Percentiles rank a stretch among this genome's conserved stretches.
Conservation (phyloP, 2,113 vertebrate genomes). For the Lethenteron camtschaticum region DNA sequence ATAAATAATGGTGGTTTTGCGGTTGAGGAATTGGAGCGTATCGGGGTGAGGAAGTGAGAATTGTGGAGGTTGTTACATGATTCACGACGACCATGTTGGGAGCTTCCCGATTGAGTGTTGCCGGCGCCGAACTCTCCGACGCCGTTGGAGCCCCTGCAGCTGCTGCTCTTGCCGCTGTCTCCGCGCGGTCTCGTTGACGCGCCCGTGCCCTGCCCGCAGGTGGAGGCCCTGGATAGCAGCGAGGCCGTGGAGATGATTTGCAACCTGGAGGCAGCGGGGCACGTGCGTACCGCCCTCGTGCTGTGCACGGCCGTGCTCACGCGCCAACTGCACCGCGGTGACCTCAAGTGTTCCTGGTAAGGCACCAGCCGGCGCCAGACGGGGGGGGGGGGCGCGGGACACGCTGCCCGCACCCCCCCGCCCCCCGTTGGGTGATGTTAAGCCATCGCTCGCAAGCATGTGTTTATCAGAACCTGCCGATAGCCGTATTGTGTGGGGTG, state of each 20-base stretch:
- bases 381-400: too few relatives aligned
- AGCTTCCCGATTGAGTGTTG: too few relatives aligned
- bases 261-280: conserved; percentile 80
- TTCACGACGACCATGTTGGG: too few relatives aligned
- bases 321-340: conserved; percentile 81
- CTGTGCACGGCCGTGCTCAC: conserved; percentile 90
- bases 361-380: conserved; percentile 12
- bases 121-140: too few relatives aligned
- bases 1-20: too few relatives aligned
- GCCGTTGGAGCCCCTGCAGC: too few relatives aligned
- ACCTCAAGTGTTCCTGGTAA: conserved; percentile 72
- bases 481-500: neutral
- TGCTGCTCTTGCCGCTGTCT: neutral
- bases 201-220: conserved; percentile 23
- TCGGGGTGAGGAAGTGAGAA: too few relatives aligned
- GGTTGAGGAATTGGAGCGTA: too few relatives aligned
- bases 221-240: conserved; percentile 74
- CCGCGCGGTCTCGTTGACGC: neutral
- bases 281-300: conserved; percentile 75
- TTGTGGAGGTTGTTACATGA: too few relatives aligned
- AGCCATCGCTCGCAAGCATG: neutral
- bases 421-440: neutral
- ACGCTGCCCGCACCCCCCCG: too few relatives aligned
- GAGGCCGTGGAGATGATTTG: conserved; percentile 83
- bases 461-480: neutral